Evolutionary conservation across 2,113 vertebrate genomes (phyloP).

Genomic region (Rhynchopsitta pachyrhyncha): DNA sequence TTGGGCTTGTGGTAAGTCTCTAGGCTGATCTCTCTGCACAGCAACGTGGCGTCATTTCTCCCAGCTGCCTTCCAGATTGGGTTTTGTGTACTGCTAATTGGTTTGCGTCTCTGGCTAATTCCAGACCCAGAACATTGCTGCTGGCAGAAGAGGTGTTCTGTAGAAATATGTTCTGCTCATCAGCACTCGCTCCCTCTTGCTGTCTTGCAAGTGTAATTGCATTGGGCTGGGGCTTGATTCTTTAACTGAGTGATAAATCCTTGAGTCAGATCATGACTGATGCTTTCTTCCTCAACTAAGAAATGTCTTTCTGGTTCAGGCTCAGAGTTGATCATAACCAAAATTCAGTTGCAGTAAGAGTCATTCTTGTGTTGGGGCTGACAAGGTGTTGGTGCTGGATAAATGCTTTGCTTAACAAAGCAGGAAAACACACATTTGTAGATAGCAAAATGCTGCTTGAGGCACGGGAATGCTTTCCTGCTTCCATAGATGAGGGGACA

Average conservation of each 20-base stretch:
- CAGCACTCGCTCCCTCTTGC: background rate
- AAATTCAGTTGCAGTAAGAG: background rate
- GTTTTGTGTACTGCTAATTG: background rate
- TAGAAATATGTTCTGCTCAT: background rate
- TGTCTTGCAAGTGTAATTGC: background rate
- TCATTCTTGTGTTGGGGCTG: background rate
- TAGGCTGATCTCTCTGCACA: background rate
- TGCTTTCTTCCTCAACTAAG: background rate
- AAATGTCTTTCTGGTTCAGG: background rate
- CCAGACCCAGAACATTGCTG: background rate
- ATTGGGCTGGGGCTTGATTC: background rate
- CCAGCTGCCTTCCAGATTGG: background rate
- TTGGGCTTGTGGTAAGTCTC: background rate
- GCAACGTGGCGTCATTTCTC: fast-evolving
- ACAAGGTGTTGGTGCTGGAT: background rate
- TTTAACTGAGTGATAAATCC: background rate
- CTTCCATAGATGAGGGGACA: background rate
- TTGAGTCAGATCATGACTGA: background rate
- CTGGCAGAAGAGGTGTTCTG: background rate
- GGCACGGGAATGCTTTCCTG: background rate
- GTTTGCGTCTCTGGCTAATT: background rate
- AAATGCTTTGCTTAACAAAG: background rate
- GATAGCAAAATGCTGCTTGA: background rate
- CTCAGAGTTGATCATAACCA: background rate
- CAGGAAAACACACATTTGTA: background rate